Evolutionary conservation across 2,888 invertebrate species (phyloP), one percentile per base, ranked within the genome.

Genomic region (Drosophila lacicola): DNA sequence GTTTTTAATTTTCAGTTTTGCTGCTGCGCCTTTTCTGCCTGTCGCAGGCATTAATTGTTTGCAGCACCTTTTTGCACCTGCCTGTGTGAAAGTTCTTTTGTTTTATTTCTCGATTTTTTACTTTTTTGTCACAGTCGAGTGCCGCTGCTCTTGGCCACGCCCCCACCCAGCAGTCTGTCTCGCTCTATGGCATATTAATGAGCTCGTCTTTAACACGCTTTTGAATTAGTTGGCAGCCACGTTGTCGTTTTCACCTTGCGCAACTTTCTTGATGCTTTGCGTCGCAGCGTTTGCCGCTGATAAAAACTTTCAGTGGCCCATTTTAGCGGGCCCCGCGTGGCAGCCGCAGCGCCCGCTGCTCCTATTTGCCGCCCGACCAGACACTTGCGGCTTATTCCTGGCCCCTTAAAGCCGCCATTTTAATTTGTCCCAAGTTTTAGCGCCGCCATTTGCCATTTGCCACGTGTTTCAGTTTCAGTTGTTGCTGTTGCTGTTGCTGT

Each of bases 161-260:
- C 3, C 11, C 49, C n/a, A 45, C 11, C 19, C n/a, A 21, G 44
- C 21, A 9, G 13, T 34, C 25, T 19, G 25, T 49, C 53, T 45
- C 54, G 51, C 63, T 55, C 64, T 69, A 49, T 46, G 62, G 74
- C 88, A 80, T 85, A 88, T 89, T 89, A 87, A 87, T 88, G 89
- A 88, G 86, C 72, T 78, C 74, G 89, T 78, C 80, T 80, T 84
- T 78, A 85, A 85, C 89, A 87, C 86, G 85, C 78, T 88, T 78
- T 85, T 85, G 81, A 89, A 88, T 89, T 88, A 85, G 88, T 82
- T 80, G 78, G 64, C 77, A 88, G 76, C 67, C 78, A 45, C 69
- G 74, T 70, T 73, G 76, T 79, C 85, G 73, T 63, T 73, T 80
- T 74, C 82, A 82, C 86, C 82, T 85, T 70, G 66, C 79, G 57